Base-by-base conservation (phyloP, 2,797 vertebrate genomes). In the Falco concolor region DNA sequence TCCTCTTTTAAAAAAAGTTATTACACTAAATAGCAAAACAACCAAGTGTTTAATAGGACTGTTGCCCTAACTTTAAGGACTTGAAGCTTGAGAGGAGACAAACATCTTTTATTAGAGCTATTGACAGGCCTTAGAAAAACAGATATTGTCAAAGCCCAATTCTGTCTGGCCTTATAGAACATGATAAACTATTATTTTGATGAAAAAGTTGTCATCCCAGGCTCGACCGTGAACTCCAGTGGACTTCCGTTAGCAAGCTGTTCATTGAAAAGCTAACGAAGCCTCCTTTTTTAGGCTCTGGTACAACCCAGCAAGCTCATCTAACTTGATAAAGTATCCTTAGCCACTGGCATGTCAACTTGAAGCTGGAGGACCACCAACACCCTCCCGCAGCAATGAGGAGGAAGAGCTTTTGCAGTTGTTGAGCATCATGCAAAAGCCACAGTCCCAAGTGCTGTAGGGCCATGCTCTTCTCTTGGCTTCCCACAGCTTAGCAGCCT, bases 381-480 rank as follows among this genome's bases (percentile, higher is more conserved):
- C 13, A 8, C 23, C 32, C 21, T 75, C 17, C 61, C 4, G 6
- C 1, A 5, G 34, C 0, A 0, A 50, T 7, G 32, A 12, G 4
- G 20, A 82, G 12, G 28, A 85, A 36, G 36, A 88, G 44, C 5
- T 84, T 92, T 64, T 34, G 23, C 44, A 56, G 60, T 0, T 0
- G 20, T 0, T 60, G 38, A 57, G 7, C 61, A 40, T 44, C 16
- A n/a, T 3, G 2, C 12, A 72, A 70, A 52, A 69, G n/a, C 44
- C 12, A 6, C 0, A 0, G 42, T 17, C 45, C 53, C 19, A 3
- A 0, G 1, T 2, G 6, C 7, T 75, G 42, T 40, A 63, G 11
- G 32, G 4, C 38, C 32, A 10, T 15, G 22, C 17, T 86, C 13
- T 24, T 75, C 21, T 57, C 38, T 64, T 49, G 21, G 32, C 15